Percentiles rank a stretch among this genome's conserved stretches.
Conservation (phyloP, 2,797 vertebrate genomes). For the Coluber constrictor region DNA sequence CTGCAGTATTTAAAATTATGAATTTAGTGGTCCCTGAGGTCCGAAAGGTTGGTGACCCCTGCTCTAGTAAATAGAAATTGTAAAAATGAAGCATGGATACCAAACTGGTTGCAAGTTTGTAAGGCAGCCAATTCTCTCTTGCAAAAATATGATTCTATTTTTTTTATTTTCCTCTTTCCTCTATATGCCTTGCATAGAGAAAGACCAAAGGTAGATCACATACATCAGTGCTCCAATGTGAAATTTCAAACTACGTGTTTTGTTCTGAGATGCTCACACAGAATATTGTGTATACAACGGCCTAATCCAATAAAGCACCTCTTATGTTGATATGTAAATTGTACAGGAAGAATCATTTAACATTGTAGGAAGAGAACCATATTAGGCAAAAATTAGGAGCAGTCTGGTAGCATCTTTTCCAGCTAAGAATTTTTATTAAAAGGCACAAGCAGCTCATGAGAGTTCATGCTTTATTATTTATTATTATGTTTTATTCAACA, state of each 20-base stretch:
- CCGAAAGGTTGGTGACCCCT: no score
- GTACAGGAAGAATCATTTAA: background rate
- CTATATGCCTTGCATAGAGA: background rate
- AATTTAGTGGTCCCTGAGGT: no score
- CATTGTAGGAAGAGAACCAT: background rate
- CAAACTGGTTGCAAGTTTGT: background rate
- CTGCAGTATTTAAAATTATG: no score
- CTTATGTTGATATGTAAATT: background rate
- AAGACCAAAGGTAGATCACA: background rate
- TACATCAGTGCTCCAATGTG: background rate
- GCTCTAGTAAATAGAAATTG: background rate
- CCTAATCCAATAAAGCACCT: background rate
- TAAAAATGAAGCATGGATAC: background rate
- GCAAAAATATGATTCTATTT: background rate
- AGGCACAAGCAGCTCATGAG: background rate
- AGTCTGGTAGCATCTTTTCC: background rate
- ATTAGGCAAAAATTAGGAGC: background rate
- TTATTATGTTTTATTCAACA: background rate
- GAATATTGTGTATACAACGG: background rate
- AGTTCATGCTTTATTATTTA: background rate
- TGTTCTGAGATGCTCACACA: background rate
- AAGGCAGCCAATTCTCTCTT: background rate
- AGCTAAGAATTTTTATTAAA: background rate
- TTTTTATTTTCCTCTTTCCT: background rate
- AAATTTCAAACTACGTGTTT: background rate